Base-by-base conservation (phyloP, 2,888 invertebrate genomes). In the Tethea ocularis region DNA sequence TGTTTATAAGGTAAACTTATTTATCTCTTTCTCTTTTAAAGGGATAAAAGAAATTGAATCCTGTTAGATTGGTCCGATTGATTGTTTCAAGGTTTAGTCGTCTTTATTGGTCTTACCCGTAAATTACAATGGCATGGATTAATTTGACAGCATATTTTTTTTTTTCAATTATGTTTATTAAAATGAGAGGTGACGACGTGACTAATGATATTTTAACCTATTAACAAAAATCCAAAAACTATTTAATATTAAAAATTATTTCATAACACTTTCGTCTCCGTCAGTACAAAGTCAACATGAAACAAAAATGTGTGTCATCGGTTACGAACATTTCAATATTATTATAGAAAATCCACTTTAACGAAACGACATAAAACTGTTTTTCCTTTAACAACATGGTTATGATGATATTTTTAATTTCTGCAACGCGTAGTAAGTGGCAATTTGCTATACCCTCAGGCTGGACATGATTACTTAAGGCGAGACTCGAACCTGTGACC, bases 221-320 rank as follows among this genome's bases (percentile, higher is more conserved):
- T n/a, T n/a, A n/a, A n/a, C n/a, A n/a, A n/a, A n/a, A n/a, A n/a
- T n/a, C n/a, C n/a, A n/a, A n/a, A n/a, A 4, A 33, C 8, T 33
- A 10, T 11, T 13, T 8, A 33, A 33, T 8, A 33, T 8, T 8
- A 33, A 15, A 36, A 15, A 15, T 6, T 36, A 36, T 2, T 5
- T 20, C 8, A 3, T 20, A 46, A 46, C 46, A 46, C 46, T 46
- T 46, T 46, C 2, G 17, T 20, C 20, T 4, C 1, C 17, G 17
- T 20, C n/a, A 10, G 3, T 46, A 46, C 46, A 46, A 46, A 46
- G 46, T 46, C 17, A 46, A 46, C 20, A 46, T 20, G 46, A 46
- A 20, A 46, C 46, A 46, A 46, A 46, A 46, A 46, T 46, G 46
- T 46, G 10, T 46, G 46, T 46, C 46, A 46, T 20, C 46, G 46